phyloP scores from a whole-genome alignment of 2,888 invertebrate genomes.

The Allygus modestus region DNA sequence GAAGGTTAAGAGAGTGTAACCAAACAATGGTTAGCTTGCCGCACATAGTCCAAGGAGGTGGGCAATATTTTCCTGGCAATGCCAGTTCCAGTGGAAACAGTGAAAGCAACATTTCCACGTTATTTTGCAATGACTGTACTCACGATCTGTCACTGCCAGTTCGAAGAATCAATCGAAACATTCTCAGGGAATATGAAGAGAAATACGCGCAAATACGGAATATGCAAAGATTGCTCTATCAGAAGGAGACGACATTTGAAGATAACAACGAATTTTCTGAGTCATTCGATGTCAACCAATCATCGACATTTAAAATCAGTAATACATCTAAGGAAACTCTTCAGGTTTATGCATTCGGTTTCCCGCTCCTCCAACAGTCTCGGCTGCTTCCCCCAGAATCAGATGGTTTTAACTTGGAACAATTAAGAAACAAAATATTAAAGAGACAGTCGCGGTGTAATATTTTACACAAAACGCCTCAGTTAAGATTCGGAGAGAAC shows the following conservation, averaged over 20 bases:
- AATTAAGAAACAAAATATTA: conserved; percentile 7
- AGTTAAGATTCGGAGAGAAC: not conserved
- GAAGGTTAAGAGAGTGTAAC: too few relatives aligned
- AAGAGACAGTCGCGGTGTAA: conserved; percentile 1
- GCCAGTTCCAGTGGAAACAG: not conserved
- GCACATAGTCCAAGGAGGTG: not conserved
- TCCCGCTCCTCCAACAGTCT: not conserved
- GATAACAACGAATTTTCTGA: not conserved
- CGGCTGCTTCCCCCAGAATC: not conserved
- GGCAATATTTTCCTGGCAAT: not conserved
- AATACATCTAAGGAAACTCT: not conserved
- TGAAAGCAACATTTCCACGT: not conserved
- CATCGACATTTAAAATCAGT: not conserved
- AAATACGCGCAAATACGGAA: conserved; percentile 15
- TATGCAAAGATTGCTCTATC: conserved; percentile 5
- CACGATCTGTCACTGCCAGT: not conserved
- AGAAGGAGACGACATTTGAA: not conserved
- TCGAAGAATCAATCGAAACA: not conserved
- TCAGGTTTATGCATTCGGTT: not conserved
- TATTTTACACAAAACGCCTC: not conserved
- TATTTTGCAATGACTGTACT: conserved; percentile 15
- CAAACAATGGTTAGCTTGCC: not conserved
- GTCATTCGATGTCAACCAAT: not conserved
- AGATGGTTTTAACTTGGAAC: not conserved
- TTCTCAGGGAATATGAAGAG: not conserved